phyloP scores from a whole-genome alignment of 2,113 vertebrate species.

The Cebidichthys violaceus region DNA sequence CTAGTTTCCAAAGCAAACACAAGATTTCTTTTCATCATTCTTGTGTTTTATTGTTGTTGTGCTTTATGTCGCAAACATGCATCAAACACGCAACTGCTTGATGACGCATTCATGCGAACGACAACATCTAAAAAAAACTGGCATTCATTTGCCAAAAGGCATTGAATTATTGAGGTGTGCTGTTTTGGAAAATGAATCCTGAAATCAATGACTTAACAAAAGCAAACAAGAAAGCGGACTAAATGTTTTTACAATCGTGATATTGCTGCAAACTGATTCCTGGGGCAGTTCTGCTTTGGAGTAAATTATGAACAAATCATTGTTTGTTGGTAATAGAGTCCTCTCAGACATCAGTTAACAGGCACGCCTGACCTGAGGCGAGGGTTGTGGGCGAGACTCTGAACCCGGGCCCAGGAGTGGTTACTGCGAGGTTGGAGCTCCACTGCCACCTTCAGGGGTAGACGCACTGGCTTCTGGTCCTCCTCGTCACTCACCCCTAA shows the following conservation, averaged over 20 bases:
- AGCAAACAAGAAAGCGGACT: not conserved
- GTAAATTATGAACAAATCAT: not conserved
- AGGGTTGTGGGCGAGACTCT: conserved; percentile 97
- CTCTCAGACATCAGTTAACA: not conserved
- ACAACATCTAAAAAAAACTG: conserved; percentile 4
- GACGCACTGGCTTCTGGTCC: conserved; percentile 96
- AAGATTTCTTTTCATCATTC: not conserved
- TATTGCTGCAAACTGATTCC: not conserved
- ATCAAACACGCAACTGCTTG: not conserved
- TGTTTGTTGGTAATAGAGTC: not conserved
- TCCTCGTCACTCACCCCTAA: conserved; percentile 97
- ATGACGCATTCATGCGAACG: not conserved
- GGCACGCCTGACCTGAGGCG: conserved; percentile 89
- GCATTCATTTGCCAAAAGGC: not conserved
- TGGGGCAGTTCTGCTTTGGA: not conserved
- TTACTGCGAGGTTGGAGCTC: conserved; percentile 96
- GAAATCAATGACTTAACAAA: not conserved
- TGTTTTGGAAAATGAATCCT: not conserved
- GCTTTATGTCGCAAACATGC: not conserved
- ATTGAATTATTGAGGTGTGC: not conserved
- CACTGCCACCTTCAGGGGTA: conserved; percentile 94
- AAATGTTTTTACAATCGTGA: not conserved
- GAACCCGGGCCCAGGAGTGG: conserved; percentile 95
- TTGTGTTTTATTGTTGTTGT: not conserved
- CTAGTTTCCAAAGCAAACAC: not conserved